Evolutionary conservation across 2,113 vertebrate genomes (phyloP).

Genomic region (Mustela lutreola): DNA sequence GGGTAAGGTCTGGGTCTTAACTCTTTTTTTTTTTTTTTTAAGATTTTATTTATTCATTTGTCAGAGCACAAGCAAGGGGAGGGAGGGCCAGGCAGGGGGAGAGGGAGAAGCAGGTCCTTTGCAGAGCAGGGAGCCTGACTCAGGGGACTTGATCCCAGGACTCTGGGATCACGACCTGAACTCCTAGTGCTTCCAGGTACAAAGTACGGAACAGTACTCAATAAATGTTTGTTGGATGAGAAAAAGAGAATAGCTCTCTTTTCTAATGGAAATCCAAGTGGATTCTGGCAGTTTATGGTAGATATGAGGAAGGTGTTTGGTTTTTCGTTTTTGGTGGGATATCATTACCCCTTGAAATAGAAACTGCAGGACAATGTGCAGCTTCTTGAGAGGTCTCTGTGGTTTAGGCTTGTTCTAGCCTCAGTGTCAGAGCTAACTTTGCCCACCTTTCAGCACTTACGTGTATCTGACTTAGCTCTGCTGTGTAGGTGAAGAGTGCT

Average conservation of each 20-base stretch:
- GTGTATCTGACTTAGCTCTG: background rate
- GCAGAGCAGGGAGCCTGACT: background rate
- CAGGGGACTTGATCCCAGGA: background rate
- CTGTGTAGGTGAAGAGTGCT: background rate
- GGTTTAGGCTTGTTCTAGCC: background rate
- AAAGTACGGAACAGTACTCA: background rate
- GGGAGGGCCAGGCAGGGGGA: too few species aligned
- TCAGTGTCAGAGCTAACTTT: background rate
- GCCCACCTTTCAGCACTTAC: slow-evolving; percentile 8
- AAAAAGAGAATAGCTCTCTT: background rate
- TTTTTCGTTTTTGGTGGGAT: background rate
- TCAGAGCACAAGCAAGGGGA: background rate
- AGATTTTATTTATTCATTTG: background rate
- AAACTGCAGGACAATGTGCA: background rate
- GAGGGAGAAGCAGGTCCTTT: too few species aligned
- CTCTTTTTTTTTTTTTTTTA: background rate
- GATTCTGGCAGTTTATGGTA: background rate
- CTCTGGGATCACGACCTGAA: background rate
- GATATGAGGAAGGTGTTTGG: background rate
- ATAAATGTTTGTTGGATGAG: background rate
- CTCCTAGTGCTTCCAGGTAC: background rate
- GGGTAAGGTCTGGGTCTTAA: background rate
- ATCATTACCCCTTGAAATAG: slow-evolving; percentile 10
- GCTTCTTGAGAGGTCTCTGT: background rate
- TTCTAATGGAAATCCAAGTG: background rate